phyloP scores from a whole-genome alignment of 2,888 invertebrate species.

The Charanyca ferruginea region DNA sequence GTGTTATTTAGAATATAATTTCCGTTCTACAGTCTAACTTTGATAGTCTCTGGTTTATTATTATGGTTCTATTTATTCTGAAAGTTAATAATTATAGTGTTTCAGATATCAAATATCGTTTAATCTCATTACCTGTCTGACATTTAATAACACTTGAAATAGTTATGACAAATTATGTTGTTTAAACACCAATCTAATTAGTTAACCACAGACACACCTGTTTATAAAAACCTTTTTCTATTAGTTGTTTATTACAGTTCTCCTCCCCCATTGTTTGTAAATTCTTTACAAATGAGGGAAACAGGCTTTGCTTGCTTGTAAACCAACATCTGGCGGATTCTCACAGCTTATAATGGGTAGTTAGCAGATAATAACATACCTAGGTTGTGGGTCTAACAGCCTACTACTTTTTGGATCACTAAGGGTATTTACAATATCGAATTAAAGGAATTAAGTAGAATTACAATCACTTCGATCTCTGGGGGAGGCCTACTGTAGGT shows the following conservation, averaged over 20 bases:
- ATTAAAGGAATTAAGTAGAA: not conserved
- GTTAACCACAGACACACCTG: constrained; percentile 6
- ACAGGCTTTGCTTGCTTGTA: not conserved
- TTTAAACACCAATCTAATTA: constrained; percentile 2
- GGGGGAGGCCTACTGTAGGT: too few relatives aligned
- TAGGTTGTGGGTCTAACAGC: constrained; percentile 26
- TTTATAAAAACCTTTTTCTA: constrained; percentile 1
- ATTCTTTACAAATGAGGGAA: constrained; percentile 1
- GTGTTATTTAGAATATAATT: constrained; percentile 35
- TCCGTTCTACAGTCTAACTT: constrained; percentile 13
- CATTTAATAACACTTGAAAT: not conserved
- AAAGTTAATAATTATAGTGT: not conserved
- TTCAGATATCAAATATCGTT: not conserved
- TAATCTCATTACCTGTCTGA: not conserved
- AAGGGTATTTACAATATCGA: constrained; percentile 19
- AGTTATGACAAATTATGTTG: not conserved
- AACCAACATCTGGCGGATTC: constrained; percentile 31
- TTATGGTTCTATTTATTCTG: not conserved
- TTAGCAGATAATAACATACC: constrained; percentile 34
- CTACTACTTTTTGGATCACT: constrained; percentile 6
- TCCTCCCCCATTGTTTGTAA: constrained; percentile 4
- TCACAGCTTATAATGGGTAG: constrained; percentile 18
- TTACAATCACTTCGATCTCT: too few relatives aligned
- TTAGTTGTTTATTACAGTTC: constrained; percentile 14
- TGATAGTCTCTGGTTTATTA: not conserved